phyloP scores from a whole-genome alignment of 2,113 vertebrate species.

The Solea senegalensis region DNA sequence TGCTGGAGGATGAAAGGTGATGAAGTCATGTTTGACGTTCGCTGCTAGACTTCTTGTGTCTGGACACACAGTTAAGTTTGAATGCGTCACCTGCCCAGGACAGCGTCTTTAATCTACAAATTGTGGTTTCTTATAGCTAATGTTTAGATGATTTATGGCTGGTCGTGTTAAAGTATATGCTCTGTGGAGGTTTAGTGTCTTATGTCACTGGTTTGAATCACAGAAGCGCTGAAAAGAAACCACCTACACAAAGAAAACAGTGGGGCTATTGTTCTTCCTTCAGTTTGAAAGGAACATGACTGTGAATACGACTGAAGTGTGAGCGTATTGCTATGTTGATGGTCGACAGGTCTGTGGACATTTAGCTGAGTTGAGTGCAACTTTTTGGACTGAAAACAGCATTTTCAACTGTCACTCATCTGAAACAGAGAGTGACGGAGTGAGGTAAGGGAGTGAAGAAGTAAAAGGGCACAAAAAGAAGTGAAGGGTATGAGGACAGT shows the following conservation, averaged over 20 bases:
- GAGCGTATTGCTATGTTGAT: too few species aligned
- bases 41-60: constrained; percentile 26
- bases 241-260: not conserved
- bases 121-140: not conserved
- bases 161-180: not conserved
- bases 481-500: not conserved
- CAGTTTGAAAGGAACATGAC: not conserved
- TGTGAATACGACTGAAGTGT: too few species aligned
- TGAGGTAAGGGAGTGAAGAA: not conserved
- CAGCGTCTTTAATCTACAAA: constrained; percentile 13
- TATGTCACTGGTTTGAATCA: not conserved
- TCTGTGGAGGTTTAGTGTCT: not conserved
- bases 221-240: not conserved
- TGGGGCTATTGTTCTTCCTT: not conserved
- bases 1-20: constrained; percentile 53
- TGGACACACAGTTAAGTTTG: constrained; percentile 23
- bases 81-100: constrained; percentile 37
- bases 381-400: not conserved
- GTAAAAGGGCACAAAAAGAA: not conserved
- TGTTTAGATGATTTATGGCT: not conserved
- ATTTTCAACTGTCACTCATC: not conserved
- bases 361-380: too few species aligned
- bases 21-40: constrained; percentile 45
- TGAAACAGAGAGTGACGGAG: constrained; percentile 8
- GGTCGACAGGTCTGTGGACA: too few species aligned